Percentiles rank a stretch among this genome's conserved stretches.
Evolutionary conservation across 2,797 vertebrate species (phyloP).

Genomic region (Gadopsis marmoratus): DNA sequence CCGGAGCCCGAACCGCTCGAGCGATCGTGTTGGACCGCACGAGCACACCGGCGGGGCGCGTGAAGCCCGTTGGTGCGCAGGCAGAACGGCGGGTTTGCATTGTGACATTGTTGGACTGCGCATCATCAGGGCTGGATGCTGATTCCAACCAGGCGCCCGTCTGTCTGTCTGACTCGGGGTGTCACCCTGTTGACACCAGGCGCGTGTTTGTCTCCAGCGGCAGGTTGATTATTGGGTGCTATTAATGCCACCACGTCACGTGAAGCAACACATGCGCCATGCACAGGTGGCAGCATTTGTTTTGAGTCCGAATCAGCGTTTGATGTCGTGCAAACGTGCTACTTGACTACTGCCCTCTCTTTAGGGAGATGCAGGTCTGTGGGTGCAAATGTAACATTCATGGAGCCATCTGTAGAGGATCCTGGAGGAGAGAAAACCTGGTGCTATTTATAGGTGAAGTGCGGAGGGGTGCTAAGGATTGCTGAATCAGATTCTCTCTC

Average conservation of each 20-base stretch:
- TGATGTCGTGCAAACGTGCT: neutral
- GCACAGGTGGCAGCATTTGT: neutral
- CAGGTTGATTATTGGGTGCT: constrained; percentile 6
- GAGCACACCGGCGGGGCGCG: constrained; percentile 8
- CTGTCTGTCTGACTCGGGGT: constrained; percentile 52
- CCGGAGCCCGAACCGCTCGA: constrained; percentile 31
- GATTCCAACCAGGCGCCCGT: constrained; percentile 23
- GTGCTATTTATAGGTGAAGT: constrained; percentile 83
- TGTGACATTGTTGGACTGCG: constrained; percentile 30
- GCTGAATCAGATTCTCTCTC: constrained; percentile 78
- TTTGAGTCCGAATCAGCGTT: neutral
- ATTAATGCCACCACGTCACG: neutral
- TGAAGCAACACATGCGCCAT: constrained; percentile 22
- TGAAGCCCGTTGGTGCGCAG: constrained; percentile 36
- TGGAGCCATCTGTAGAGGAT: constrained; percentile 53
- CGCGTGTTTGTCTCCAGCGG: neutral
- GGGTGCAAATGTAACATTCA: constrained; percentile 31
- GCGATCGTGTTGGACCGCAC: constrained; percentile 32
- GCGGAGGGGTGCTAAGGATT: constrained; percentile 75
- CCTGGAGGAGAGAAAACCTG: constrained; percentile 61
- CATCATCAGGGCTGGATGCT: constrained; percentile 32
- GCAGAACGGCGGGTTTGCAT: constrained; percentile 21
- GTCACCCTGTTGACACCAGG: constrained; percentile 41
- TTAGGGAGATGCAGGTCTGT: constrained; percentile 12
- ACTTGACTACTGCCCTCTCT: neutral